Evolutionary conservation across 2,888 invertebrate genomes (phyloP).

Genomic region (Pyralis farinalis): DNA sequence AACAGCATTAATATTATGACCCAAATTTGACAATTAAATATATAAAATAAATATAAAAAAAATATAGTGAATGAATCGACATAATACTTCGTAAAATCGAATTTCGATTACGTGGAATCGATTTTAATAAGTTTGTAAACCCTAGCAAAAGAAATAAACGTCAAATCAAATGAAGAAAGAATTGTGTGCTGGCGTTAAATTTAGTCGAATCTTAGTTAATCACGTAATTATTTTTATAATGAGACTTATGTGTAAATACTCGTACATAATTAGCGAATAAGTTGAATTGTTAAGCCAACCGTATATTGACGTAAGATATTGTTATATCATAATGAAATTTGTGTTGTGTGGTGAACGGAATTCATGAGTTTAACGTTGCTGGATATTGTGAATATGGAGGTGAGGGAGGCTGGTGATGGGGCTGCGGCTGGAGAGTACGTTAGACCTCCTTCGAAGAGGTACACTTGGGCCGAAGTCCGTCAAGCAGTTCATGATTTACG

Average conservation of each 20-base stretch:
- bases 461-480: conserved; percentile 90
- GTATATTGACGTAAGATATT: conserved; percentile 12
- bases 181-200: conserved; percentile 52
- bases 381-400: conserved; percentile 63
- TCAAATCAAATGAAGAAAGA: conserved; percentile 40
- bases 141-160: no score
- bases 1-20: no score
- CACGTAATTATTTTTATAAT: conserved; percentile 40
- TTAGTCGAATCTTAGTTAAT: conserved; percentile 37
- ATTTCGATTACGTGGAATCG: no score
- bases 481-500: conserved; percentile 90
- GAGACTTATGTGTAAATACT: conserved; percentile 33
- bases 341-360: conserved; percentile 26
- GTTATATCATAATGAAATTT: conserved; percentile 49
- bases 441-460: conserved; percentile 59
- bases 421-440: conserved; percentile 64
- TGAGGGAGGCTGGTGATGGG: conserved; percentile 71
- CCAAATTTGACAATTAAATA: no score
- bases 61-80: no score
- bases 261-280: conserved; percentile 8
- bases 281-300: conserved; percentile 1
- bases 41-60: no score
- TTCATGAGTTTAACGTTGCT: conserved; percentile 32
- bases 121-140: no score
- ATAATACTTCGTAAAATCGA: no score